Base-by-base conservation (phyloP, 2,888 invertebrate genomes). In the Cantharis nigra region DNA sequence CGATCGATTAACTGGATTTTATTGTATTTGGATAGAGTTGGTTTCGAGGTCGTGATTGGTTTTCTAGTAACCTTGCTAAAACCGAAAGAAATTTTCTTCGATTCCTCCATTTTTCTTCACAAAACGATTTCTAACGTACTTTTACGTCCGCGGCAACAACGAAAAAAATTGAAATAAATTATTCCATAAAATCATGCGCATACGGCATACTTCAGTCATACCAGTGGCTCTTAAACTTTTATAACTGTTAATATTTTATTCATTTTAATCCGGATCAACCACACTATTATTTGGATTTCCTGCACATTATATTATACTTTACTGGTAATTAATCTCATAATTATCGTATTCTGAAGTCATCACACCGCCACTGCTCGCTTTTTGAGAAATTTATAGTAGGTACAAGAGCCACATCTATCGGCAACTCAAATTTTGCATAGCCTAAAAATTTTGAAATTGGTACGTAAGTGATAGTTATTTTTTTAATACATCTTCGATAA, bases 81-180 rank as follows among this genome's bases (percentile, higher is more conserved):
- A 70, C 94, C 93, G 87, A 96, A 96, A 0, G 95, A 95, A 85
- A 96, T 93, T 87, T 95, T 95, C 82, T 95, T 95, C 72, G 89
- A 87, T 81, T 93, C 93, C 9, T 26, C 65, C 65, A 67, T 67
- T 26, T 65, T n/a, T 16, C 16, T 49, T n/a, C n/a, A 7, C n/a
- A 49, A n/a, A 49, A 49, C 49, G 49, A 3, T 49, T 49, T 49
- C 49, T n/a, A 49, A 49, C 49, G 49, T 16, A 16, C 16, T 16
- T 16, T 16, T 16, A 16, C 16, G 16, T 16, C 16, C 16, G 16
- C 16, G 1, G 16, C 16, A 16, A 16, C 16, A 1, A 16, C 16
- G 1, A 16, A 16, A 16, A 1, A 16, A 16, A 16, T 16, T 16
- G 1, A 16, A 16, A 16, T 16, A 16, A 16, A 16, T 16, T 16